Percentiles rank a stretch among this genome's conserved stretches.
Conservation (phyloP, 2,888 invertebrate genomes). For the Dysmachus trigonus region DNA sequence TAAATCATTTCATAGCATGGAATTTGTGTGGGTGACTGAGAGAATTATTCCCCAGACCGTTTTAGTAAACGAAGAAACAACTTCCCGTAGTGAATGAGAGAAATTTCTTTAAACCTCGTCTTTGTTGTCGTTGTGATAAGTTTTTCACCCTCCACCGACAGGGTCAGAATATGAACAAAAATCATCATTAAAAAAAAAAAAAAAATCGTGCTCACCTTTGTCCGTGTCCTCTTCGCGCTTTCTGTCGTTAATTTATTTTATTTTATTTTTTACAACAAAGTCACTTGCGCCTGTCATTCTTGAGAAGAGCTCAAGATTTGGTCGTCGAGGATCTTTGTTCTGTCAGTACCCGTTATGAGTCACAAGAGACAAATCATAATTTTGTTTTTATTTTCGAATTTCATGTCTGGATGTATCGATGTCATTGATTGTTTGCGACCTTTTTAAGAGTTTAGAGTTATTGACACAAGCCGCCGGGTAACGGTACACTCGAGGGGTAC, state of each 20-base stretch:
- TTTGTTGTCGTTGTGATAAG: neutral
- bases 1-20: slow-evolving; percentile 8
- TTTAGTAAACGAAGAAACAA: neutral
- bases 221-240: neutral
- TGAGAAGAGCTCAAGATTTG: slow-evolving; percentile 3
- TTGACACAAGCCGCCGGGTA: neutral
- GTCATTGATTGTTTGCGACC: slow-evolving; percentile 29
- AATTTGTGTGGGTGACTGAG: slow-evolving; percentile 2
- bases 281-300: slow-evolving; percentile 5
- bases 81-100: neutral
- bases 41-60: slow-evolving; percentile 8
- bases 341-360: slow-evolving; percentile 26
- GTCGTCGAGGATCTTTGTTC: neutral
- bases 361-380: slow-evolving; percentile 2
- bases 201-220: neutral
- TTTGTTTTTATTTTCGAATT: neutral
- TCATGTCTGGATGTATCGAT: slow-evolving; percentile 11
- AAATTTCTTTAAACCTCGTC: neutral
- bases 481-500: neutral
- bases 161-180: neutral
- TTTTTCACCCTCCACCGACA: neutral
- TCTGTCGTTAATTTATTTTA: neutral
- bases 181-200: neutral
- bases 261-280: neutral
- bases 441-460: slow-evolving; percentile 2